These are phyloP conservation scores for Heliopora coerulea DNA, from an alignment of 92 coral and sea anemone species.

Conservation along the genomic window DNA sequence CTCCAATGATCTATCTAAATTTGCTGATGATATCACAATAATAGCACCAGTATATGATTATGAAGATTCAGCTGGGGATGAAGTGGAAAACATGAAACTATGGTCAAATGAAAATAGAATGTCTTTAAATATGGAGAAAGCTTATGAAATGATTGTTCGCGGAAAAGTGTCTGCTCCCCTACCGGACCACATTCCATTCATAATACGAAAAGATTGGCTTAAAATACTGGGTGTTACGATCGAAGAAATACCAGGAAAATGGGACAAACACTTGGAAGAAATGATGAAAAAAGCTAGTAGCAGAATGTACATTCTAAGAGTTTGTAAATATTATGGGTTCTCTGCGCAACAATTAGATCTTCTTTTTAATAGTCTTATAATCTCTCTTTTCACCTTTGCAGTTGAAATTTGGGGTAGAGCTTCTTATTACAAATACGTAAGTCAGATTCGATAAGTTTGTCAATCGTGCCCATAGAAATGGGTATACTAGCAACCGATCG, in stretches of 20 bases:
- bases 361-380: constrained; percentile 7
- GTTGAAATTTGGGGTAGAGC: constrained; percentile 34
- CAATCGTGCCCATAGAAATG: background rate
- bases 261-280: constrained; percentile 42
- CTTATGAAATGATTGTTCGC: constrained; percentile 38
- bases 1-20: no score
- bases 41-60: no score
- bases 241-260: constrained; percentile 36
- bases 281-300: constrained; percentile 42
- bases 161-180: constrained; percentile 39
- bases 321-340: constrained; percentile 26
- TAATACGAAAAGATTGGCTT: constrained; percentile 39
- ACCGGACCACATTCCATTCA: constrained; percentile 35
- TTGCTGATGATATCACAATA: no score
- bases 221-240: constrained; percentile 46
- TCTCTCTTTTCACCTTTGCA: constrained; percentile 6
- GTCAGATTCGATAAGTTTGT: background rate
- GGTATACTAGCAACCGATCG: background rate
- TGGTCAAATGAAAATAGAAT: constrained; percentile 33
- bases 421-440: background rate
- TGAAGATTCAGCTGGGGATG: no score
- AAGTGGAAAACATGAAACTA: no score
- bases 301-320: constrained; percentile 37
- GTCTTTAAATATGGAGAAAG: constrained; percentile 35
- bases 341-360: constrained; percentile 27